phyloP scores from a whole-genome alignment of 2,113 vertebrate genomes.

The Rhinopomastus cyanomelas region DNA sequence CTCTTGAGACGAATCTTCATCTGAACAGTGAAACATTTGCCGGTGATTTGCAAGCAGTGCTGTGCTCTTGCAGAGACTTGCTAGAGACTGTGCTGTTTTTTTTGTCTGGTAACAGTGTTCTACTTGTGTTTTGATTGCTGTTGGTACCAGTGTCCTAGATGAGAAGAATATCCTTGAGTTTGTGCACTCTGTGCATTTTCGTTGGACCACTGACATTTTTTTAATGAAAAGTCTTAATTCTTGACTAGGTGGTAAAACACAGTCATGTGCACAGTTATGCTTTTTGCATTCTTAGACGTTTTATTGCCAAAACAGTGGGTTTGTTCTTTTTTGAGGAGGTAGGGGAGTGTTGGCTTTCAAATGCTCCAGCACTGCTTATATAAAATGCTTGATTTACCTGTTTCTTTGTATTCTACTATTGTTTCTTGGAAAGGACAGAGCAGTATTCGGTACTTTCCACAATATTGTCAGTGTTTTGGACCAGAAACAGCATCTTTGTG shows the following conservation, averaged over 20 bases:
- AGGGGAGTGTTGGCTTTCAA: not conserved
- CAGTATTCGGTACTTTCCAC: conserved; percentile 33
- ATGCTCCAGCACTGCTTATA: not conserved
- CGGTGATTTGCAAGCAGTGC: not conserved
- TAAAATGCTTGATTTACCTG: not conserved
- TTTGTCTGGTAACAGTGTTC: not conserved
- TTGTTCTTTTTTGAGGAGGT: accelerated
- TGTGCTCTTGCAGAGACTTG: not conserved
- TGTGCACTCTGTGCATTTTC: not conserved
- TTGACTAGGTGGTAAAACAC: not conserved
- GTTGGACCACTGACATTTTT: not conserved
- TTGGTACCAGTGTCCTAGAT: not conserved
- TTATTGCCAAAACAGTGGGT: not conserved
- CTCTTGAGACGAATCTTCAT: not conserved
- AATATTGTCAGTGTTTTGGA: conserved; percentile 18
- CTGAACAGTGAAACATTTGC: not conserved
- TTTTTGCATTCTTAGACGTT: not conserved
- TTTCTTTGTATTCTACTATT: not conserved
- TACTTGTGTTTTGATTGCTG: not conserved
- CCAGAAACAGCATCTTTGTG: not conserved
- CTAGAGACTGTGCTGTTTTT: not conserved
- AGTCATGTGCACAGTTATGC: accelerated
- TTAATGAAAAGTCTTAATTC: not conserved
- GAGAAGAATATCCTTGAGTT: not conserved
- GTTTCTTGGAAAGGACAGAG: not conserved